These are phyloP conservation scores for Azemiops feae DNA, from an alignment of 2,113 vertebrate species.

Conservation along the genomic window DNA sequence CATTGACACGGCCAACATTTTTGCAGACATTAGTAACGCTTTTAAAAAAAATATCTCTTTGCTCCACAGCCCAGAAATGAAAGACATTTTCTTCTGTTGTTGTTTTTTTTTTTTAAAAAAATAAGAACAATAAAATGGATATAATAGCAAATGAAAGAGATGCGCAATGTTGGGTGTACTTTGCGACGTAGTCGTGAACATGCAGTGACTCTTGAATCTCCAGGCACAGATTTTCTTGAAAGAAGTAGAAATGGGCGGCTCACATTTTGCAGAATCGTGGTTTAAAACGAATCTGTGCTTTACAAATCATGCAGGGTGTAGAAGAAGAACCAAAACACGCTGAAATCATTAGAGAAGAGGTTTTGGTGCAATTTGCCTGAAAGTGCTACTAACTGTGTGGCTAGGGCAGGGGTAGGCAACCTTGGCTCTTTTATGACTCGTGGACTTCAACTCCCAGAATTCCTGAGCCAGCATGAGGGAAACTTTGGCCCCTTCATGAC, in stretches of 20 bases:
- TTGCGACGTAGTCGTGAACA: not conserved
- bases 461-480: no score
- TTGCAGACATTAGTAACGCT: not conserved
- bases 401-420: no score
- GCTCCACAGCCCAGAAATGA: not conserved
- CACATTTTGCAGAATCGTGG: not conserved
- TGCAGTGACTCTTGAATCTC: not conserved
- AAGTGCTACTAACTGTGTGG: not conserved
- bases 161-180: not conserved
- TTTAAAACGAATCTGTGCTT: not conserved
- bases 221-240: constrained; percentile 2
- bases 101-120: not conserved
- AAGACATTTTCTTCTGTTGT: not conserved
- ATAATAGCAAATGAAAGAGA: no score
- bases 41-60: not conserved
- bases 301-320: constrained; percentile 27
- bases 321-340: not conserved
- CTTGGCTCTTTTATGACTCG: no score
- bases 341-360: not conserved
- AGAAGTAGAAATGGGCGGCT: not conserved
- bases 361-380: constrained; percentile 13
- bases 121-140: not conserved
- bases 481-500: no score
- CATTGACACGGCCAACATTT: no score
- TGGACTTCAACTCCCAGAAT: no score